Base-by-base conservation (phyloP, 2,797 vertebrate species). In the Bovichtus diacanthus region DNA sequence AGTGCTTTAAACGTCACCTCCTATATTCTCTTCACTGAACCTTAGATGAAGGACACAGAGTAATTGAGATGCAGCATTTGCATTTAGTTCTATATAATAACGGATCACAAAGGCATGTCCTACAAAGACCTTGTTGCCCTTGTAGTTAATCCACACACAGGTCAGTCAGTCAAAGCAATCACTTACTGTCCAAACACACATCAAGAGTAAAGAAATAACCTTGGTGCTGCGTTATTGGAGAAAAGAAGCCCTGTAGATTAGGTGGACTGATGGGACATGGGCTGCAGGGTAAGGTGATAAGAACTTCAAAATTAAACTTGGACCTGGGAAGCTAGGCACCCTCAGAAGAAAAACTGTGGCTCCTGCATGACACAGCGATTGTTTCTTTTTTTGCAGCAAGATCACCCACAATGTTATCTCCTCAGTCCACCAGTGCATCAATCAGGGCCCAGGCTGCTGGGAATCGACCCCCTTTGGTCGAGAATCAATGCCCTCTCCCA, bases 351-450 rank as follows among this genome's bases (percentile, higher is more conserved):
- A 92, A 93, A 90, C 76, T 72, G 72, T 64, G 56, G 44, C 82
- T 80, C 81, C 77, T 55, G 41, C 70, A 82, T 84, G 84, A 88
- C 87, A 86, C 58, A 27, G 71, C 61, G 76, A 93, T 94, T 94
- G 88, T 93, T 90, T 90, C 60, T 89, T 82, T 88, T 82, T 89
- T 86, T 66, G 90, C 88, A 90, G 88, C 92, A 94, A 94, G 93
- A 94, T 94, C 90, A 74, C 89, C 87, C 92, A 94, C 89, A 95
- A 92, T 95, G 93, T 94, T 96, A 96, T 96, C 94, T 94, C 87
- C 67, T 88, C 93, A 84, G 90, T 92, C 89, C 93, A 92, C 90
- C 78, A 73, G 83, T 72, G 76, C 94, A 95, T 96, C 95, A 95
- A 93, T 96, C 95, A 94, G 72, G 70, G 65, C 74, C 59, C 27